Base-by-base conservation (phyloP, 2,888 invertebrate species). In the Lysandra bellargus region DNA sequence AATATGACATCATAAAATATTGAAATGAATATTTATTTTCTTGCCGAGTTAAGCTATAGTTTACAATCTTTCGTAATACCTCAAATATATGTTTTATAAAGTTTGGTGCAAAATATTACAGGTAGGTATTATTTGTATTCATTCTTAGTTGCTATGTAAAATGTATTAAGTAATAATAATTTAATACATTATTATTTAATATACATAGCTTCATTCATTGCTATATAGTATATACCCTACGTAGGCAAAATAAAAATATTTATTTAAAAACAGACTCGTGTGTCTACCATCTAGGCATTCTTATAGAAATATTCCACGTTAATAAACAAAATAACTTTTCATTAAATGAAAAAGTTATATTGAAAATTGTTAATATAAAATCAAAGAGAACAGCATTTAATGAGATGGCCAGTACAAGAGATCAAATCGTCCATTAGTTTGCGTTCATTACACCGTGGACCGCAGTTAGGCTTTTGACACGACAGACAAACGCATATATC, bases 401-500 rank as follows among this genome's bases (percentile, higher is more conserved):
- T 60, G 73, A 64, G 79, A 80, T 75, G 73, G 61, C 44, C 49
- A 49, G 75, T 79, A 74, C 61, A 49, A 61, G 84, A 87, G 88
- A 87, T 90, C 88, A 88, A 91, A 92, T 91, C 91, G 86, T 87
- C 90, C 89, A 91, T 92, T 91, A 91, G 87, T 86, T 87, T 85
- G 84, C 88, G 87, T 92, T 92, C 93, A 94, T 93, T 92, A 92
- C 88, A 87, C 85, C 86, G 88, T 92, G 90, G 89, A 88, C 89
- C 90, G 88, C 89, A 90, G 93, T 92, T 92, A 92, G 91, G 92
- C 92, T 92, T 94, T 94, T 92, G 93, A 93, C 92, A 88, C 90
- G 89, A 86, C 91, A 90, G 91, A 93, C 91, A 91, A 92, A 92
- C 94, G 90, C 92, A 90, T 93, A 92, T 93, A 92, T 94, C 94